Evolutionary conservation across 2,113 vertebrate species (phyloP), one percentile per base, ranked within the genome.

Genomic region (Mugil cephalus): DNA sequence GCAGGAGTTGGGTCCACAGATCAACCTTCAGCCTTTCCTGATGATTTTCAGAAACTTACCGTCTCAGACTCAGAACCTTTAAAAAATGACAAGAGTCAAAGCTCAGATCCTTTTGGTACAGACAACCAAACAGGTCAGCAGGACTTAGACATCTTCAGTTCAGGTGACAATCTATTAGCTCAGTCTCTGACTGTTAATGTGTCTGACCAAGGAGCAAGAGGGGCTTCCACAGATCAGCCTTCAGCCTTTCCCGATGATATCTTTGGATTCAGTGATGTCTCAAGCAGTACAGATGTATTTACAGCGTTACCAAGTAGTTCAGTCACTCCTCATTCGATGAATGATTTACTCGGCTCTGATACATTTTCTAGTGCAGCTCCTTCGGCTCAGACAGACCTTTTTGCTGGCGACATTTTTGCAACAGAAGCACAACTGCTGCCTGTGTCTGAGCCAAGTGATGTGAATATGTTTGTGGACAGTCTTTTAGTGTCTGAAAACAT

Each of bases 101-200:
- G 13, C 15, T 55, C 47, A 45, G 60, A 69, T 74, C 59, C 40
- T 46, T 78, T 80, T 2, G 14, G 9, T n/a, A 15, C 53, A 3
- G 53, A 53, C 13, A 69, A 13, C 15, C 58, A 62, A 34, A 19
- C 54, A 7, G 30, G 12, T 42, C 74, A 82, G 39, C 54, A 84
- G 21, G 74, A 62, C 51, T 85, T 93, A 50, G 91, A 94, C 56
- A 88, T 91, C 61, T 92, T 95, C 54, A 62, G 55, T 43, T 72
- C 86, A 58, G 77, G 88, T 14, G 36, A 62, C 15, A 8, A 8
- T 62, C 63, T 77, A 2, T 65, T 83, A 53, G 17, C 7, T 61
- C 81, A 77, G 40, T 36, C 79, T 18, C 5, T 46, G 19, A 1
- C 50, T 35, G 52, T 67, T 18, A 53, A 59, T 48, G 19, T 39